phyloP scores from a whole-genome alignment of 2,797 vertebrate species.

The Huso huso region DNA sequence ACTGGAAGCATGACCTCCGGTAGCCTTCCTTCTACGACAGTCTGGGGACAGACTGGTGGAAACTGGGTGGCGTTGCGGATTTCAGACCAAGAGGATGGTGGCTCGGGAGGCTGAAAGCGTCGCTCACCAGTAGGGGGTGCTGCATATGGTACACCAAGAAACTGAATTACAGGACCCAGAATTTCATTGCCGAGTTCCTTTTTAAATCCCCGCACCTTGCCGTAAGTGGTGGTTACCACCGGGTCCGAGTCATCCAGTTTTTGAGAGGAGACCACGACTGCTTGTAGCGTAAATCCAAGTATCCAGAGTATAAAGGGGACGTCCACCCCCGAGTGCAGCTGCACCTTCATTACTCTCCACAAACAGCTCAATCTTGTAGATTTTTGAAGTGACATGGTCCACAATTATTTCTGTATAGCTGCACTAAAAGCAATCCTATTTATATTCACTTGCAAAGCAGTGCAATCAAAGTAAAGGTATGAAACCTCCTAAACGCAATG shows the following conservation, averaged over 20 bases:
- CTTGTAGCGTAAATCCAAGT: conserved; percentile 68
- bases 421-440: conserved; percentile 47
- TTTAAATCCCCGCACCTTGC: conserved; percentile 86
- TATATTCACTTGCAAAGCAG: conserved; percentile 61
- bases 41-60: conserved; percentile 92
- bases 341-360: conserved; percentile 46
- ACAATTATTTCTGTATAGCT: conserved; percentile 34
- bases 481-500: conserved; percentile 47
- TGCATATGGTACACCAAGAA: conserved; percentile 89
- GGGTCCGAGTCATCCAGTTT: conserved; percentile 91
- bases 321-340: conserved; percentile 47
- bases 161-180: conserved; percentile 90
- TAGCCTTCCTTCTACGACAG: conserved; percentile 87
- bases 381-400: conserved; percentile 70
- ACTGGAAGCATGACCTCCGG: conserved; percentile 98
- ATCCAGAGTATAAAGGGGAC: conserved; percentile 55
- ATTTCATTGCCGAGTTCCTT: conserved; percentile 98
- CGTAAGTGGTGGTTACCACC: conserved; percentile 78
- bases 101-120: conserved; percentile 91
- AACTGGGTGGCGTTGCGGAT: conserved; percentile 89
- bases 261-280: conserved; percentile 61
- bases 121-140: conserved; percentile 84
- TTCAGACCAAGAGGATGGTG: conserved; percentile 79
- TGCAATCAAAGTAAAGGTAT: conserved; percentile 44
- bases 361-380: conserved; percentile 53